phyloP scores from a whole-genome alignment of 2,797 vertebrate species.

The Limosa lapponica region DNA sequence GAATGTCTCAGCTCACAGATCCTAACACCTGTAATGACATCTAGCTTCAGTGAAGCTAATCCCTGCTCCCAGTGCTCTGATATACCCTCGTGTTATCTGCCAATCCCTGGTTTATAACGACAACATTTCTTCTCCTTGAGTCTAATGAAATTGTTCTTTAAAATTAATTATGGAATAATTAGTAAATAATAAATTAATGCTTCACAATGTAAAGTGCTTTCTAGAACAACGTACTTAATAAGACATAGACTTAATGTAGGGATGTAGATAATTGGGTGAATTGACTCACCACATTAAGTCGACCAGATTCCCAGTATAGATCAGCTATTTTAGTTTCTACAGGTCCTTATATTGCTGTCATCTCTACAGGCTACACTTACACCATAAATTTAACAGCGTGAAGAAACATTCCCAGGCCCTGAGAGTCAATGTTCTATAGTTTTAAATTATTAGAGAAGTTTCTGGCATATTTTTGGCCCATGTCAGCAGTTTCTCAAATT shows the following conservation, averaged over 20 bases:
- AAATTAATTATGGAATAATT: not conserved
- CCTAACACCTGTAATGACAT: not conserved
- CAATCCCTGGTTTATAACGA: not conserved
- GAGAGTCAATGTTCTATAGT: not conserved
- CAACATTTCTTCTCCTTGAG: not conserved
- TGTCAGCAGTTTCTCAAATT: not conserved
- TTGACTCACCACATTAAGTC: not conserved
- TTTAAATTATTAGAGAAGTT: not conserved
- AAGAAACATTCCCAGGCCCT: not conserved
- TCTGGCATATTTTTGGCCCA: not conserved
- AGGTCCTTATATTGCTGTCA: not conserved
- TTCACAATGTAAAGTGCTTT: not conserved
- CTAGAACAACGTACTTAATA: not conserved
- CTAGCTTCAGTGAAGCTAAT: not conserved
- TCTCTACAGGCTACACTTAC: not conserved
- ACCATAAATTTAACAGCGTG: not conserved
- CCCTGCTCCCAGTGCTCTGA: not conserved
- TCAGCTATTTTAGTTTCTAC: not conserved
- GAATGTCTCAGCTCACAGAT: not conserved
- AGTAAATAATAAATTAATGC: not conserved
- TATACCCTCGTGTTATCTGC: not conserved
- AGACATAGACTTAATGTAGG: not conserved
- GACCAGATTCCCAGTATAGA: not conserved
- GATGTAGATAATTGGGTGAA: not conserved
- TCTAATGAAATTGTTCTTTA: not conserved